Base-by-base conservation (phyloP, 2,113 vertebrate genomes). In the Spilogale gracilis region DNA sequence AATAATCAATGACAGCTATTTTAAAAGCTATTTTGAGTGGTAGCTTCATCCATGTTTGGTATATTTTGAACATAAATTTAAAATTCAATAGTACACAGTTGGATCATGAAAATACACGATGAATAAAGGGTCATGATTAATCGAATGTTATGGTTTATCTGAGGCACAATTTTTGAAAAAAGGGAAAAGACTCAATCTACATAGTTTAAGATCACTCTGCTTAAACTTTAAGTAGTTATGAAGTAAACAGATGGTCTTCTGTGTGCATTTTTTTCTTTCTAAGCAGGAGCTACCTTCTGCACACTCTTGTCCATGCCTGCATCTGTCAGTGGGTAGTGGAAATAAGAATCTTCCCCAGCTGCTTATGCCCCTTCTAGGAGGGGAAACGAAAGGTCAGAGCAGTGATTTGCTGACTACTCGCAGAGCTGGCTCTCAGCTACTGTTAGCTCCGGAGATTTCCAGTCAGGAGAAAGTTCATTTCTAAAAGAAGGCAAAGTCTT, bases 381-480 rank as follows among this genome's bases (percentile, higher is more conserved):
- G 32, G 23, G 45, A 63, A 74, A 38, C 10, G 43, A 86, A 92
- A 94, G 94, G 67, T 73, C 87, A 94, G 67, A 60, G 73, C n/a
- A 18, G 56, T 9, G 63, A 85, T 60, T 91, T 95, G 71, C 89
- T 67, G 86, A 67, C 94, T 18, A 2, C 20, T 3, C 0, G 4
- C 20, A 60, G 87, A n/a, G 56, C 13, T 6, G 48, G 3, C 23
- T 79, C 50, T 87, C 21, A 20, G 67, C 86, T 83, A 12, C 76
- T 80, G 85, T 88, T 2, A 74, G 67, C 56, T 58, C 6, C 32
- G 18, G 48, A 67, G 65, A 63, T n/a, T 79, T 83, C 61, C 10
- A 7, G 48, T 43, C 7, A 21, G 86, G 65, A 63, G 30, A 69
- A 73, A 88, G 54, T 86, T 67, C 78, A 52, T 50, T 45, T 89